Percentiles rank a stretch among this genome's conserved stretches.
These are phyloP conservation scores for Muschampia plurimacula DNA, from an alignment of 2,888 invertebrate species.

Conservation along the genomic window DNA sequence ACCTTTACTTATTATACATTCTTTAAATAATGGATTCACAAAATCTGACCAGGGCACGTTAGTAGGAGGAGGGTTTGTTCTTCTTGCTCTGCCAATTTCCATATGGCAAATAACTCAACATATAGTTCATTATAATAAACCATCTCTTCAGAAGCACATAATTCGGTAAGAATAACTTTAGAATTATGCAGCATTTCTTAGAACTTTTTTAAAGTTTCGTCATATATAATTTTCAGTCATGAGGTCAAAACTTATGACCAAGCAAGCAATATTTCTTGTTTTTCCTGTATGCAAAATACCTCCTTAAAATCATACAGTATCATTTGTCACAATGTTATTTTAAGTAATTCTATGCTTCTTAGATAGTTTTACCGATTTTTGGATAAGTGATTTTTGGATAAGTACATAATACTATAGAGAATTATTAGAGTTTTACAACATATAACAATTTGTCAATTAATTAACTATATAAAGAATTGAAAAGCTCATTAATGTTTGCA, in stretches of 20 bases:
- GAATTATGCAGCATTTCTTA: neutral
- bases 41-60: conserved; percentile 92
- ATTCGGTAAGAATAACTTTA: conserved; percentile 87
- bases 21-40: conserved; percentile 91
- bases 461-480: no score
- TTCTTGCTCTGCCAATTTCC: conserved; percentile 95
- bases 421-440: no score
- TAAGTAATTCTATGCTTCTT: no score
- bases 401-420: no score
- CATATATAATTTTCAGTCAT: neutral
- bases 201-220: neutral
- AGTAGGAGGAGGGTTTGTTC: conserved; percentile 96
- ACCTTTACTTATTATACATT: conserved; percentile 93
- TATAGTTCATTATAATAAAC: conserved; percentile 96
- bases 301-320: neutral
- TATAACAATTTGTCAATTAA: no score
- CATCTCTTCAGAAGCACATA: conserved; percentile 96
- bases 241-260: neutral
- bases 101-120: conserved; percentile 98
- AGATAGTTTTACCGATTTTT: no score
- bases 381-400: no score
- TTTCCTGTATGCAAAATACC: neutral
- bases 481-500: neutral
- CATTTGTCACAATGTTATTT: neutral
- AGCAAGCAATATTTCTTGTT: neutral